Evolutionary conservation across 35 echinoderm and acorn worm genomes (phyloP), one percentile per base, ranked within the genome.

Genomic region (Apostichopus californicus): DNA sequence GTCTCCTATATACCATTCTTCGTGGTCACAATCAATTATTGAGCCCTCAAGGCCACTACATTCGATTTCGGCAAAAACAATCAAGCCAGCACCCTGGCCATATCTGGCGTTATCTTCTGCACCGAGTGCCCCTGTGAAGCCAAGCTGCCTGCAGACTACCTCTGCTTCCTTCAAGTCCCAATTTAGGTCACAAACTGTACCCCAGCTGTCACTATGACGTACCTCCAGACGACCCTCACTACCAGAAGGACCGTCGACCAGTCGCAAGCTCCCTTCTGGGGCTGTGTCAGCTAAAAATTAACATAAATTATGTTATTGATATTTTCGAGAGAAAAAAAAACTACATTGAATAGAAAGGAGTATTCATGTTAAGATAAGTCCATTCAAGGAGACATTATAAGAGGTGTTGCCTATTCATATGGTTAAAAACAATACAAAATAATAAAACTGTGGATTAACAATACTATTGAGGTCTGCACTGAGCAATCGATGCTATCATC

Each of bases 61-160:
- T 24, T 83, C 58, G 83, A 94, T 89, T 22, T 86, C 64, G 34
- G 91, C 89, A 8, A 94, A 85, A 17, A 54, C 80, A 25, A 94
- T 91, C 2, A 46, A 6, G 71, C 81, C 85, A 1, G 4, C 22
- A 13, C 92, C 92, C 14, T 7, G 81, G 12, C 81, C 92, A 55
- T 87, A 93, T 18, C 9, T 46, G 26, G 86, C 87, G 22, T 25
- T 54, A 15, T 23, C 0, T 54, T 54, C 77, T 26, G 55, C 85
- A 0, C 11, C 6, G 15, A 79, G 14, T 12, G 73, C 92, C 54
- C 79, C 28, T 18, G 54, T 60, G 11, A 46, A 46, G 34, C 34
- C 34, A 46, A 46, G 34, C 34, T 46, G 34, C 34, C 34, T 46
- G 34, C 34, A 46, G 34, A 46, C 34, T 46, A 46, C 34, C 34